phyloP scores from a whole-genome alignment of 2,113 vertebrate genomes.

The Anser brachyrhynchus region DNA sequence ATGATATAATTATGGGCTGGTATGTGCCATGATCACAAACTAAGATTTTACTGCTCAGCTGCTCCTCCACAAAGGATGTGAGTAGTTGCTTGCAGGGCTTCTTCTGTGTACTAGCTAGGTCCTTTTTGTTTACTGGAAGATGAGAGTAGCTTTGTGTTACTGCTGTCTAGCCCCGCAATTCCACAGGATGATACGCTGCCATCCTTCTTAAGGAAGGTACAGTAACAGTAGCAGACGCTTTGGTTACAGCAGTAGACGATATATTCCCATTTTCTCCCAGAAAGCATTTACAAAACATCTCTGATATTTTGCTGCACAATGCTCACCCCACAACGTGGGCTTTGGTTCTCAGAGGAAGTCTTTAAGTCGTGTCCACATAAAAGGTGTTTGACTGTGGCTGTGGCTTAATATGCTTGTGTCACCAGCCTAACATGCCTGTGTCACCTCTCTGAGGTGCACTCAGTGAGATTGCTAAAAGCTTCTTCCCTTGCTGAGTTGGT shows the following conservation, averaged over 20 bases:
- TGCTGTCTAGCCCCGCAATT: neutral
- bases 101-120: neutral
- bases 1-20: accelerated
- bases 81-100: neutral
- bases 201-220: neutral
- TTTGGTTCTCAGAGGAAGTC: neutral
- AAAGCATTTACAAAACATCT: neutral
- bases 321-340: neutral
- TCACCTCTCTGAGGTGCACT: neutral
- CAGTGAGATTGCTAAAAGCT: neutral
- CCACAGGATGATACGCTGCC: neutral
- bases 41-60: neutral
- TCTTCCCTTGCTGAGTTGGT: neutral
- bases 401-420: neutral
- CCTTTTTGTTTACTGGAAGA: neutral
- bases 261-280: neutral
- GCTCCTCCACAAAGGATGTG: neutral
- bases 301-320: neutral
- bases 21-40: neutral
- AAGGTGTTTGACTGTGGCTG: neutral
- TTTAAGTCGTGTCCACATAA: neutral
- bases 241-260: neutral
- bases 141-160: neutral
- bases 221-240: neutral
- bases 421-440: neutral